Evolutionary conservation across 2,888 invertebrate genomes (phyloP), one percentile per base, ranked within the genome.

Genomic region (Microplitis manilae): DNA sequence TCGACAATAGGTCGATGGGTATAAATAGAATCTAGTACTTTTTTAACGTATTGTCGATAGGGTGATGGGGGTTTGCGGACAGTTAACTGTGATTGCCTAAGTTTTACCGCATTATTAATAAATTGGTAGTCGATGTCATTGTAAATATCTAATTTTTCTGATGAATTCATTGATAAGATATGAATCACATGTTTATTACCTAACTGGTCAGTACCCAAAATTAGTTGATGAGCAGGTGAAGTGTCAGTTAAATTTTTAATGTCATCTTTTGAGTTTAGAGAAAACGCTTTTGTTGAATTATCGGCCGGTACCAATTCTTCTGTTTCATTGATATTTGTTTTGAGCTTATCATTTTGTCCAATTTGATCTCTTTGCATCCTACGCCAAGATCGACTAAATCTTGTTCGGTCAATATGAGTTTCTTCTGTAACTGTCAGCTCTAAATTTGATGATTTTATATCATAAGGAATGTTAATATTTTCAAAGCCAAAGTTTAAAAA

Each of bases 181-280:
- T 87, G 87, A 9, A 87, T 81, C 77, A 87, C 73, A 64, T 87
- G 85, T 73, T 85, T 87, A 38, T 83, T 83, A 2, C 86, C 87
- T 17, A 75, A 67, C 59, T 85, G 84, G 81, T 87, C 87, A 17
- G 81, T 84, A 6, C 86, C 87, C 59, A 87, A 80, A 40, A 87
- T 87, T 70, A 87, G 74, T 20, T 81, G 83, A 15, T 85, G 82
- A 15, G 79, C 70, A 6, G 59, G 41, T 13, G 61, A 62, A 70
- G 64, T 7, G 6, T 15, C 72, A 17, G 59, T 39, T 30, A 6
- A 60, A 17, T 50, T 59, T 17, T 20, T 17, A 5, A 67, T 13
- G 39, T 79, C 65, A 5, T 77, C 40, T 40, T 68, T 68, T 7
- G 78, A 70, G 59, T 77, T 73, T 15, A 75, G 67, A 15, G 70